These are phyloP conservation scores for Axea sp. DNA, from an alignment of 2,888 invertebrate genomes.

Conservation along the genomic window DNA sequence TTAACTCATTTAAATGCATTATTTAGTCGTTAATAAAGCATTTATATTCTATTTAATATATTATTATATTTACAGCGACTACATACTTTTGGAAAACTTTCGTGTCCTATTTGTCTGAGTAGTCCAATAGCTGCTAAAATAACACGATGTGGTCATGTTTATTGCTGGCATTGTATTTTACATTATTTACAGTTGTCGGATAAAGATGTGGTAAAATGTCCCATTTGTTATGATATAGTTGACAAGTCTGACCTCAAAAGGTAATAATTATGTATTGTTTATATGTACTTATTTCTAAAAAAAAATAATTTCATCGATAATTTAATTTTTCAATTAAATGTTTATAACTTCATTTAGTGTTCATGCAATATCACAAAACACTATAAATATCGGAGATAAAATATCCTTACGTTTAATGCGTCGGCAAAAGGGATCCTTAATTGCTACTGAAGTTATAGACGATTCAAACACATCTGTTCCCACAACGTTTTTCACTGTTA, in stretches of 20 bases:
- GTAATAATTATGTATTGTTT: no score
- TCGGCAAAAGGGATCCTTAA: conserved; percentile 85
- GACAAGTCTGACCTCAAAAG: conserved; percentile 91
- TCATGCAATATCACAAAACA: conserved; percentile 80
- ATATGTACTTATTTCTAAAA: no score
- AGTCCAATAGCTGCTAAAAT: conserved; percentile 93
- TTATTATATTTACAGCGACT: conserved; percentile 80
- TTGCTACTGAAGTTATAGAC: conserved; percentile 81
- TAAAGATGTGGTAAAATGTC: conserved; percentile 90
- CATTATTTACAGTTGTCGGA: conserved; percentile 94
- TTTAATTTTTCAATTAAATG: no score
- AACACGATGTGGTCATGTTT: conserved; percentile 96
- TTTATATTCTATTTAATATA: conserved; percentile 3
- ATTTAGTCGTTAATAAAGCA: no score
- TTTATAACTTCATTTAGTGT: conserved; percentile 80
- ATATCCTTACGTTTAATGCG: conserved; percentile 92
- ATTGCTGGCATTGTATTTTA: conserved; percentile 96
- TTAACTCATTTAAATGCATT: no score
- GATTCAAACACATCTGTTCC: conserved; percentile 71
- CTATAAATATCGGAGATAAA: conserved; percentile 83
- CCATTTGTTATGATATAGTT: conserved; percentile 93
- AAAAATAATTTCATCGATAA: no score
- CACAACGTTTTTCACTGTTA: conserved; percentile 76
- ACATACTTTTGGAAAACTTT: conserved; percentile 84
- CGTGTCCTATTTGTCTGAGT: conserved; percentile 96